phyloP scores from a whole-genome alignment of 2,888 invertebrate genomes.

The Drosophila siamana region DNA sequence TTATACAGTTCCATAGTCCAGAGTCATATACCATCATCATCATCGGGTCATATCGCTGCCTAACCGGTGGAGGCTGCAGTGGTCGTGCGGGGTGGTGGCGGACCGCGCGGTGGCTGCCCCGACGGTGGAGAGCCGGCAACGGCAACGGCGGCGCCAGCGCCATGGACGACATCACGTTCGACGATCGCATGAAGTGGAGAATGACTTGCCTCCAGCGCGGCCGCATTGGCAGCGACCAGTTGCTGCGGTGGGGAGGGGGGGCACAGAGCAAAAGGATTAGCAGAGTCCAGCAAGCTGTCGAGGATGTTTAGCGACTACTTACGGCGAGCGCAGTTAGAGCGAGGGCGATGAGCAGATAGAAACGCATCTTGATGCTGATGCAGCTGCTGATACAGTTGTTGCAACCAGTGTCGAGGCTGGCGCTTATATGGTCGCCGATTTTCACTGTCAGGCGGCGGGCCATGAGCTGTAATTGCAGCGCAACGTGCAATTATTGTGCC shows the following conservation, averaged over 20 bases:
- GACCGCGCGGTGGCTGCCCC: constrained; percentile 38
- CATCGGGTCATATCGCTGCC: not conserved
- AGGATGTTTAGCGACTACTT: constrained; percentile 15
- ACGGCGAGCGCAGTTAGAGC: constrained; percentile 59
- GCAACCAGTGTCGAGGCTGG: constrained; percentile 53
- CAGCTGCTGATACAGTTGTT: constrained; percentile 17
- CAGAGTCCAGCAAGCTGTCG: rapidly evolving
- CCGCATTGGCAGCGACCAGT: constrained; percentile 14
- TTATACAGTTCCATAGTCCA: not conserved
- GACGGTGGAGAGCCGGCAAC: constrained; percentile 37
- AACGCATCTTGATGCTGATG: constrained; percentile 51
- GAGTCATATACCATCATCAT: not conserved
- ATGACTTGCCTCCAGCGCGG: constrained; percentile 10
- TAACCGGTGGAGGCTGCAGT: constrained; percentile 31
- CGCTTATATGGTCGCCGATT: constrained; percentile 49
- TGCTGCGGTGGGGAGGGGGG: too few species aligned
- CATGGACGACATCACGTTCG: not conserved
- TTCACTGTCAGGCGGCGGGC: not conserved
- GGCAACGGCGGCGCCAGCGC: not conserved
- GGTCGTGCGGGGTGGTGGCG: constrained; percentile 51
- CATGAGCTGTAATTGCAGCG: constrained; percentile 34
- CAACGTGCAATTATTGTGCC: constrained; percentile 46
- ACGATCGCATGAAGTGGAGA: constrained; percentile 25
- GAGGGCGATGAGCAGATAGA: constrained; percentile 50
- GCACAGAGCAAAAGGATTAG: constrained; percentile 1